phyloP scores from a whole-genome alignment of 2,888 invertebrate species.

The Dorcus parallelipipedus region DNA sequence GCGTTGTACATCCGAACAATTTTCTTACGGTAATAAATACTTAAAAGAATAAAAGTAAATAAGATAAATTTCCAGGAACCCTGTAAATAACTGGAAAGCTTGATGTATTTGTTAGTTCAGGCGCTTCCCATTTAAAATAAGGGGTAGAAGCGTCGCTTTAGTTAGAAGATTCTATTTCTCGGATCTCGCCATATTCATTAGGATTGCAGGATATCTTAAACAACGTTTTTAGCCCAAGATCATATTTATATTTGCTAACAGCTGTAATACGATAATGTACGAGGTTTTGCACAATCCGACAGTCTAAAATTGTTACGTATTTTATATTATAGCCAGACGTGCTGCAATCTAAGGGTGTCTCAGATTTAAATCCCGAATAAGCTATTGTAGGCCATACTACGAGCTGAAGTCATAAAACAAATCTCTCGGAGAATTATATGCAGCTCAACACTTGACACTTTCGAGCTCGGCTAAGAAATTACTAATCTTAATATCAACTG shows the following conservation, averaged over 20 bases:
- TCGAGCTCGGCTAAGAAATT: conserved; percentile 32
- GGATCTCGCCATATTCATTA: conserved; percentile 16
- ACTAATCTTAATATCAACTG: conserved; percentile 25
- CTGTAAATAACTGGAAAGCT: conserved; percentile 29
- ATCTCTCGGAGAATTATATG: conserved; percentile 34
- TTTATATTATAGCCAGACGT: conserved; percentile 19
- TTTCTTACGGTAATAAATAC: conserved; percentile 21
- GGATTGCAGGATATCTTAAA: conserved; percentile 15
- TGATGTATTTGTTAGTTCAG: conserved; percentile 37
- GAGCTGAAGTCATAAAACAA: conserved; percentile 34
- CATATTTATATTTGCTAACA: conserved; percentile 3
- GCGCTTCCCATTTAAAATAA: conserved; percentile 30
- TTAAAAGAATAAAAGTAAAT: conserved; percentile 29
- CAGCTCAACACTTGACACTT: conserved; percentile 35
- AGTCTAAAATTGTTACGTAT: conserved; percentile 17
- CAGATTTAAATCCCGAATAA: conserved; percentile 30
- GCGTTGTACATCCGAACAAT: conserved; percentile 1
- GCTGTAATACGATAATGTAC: neutral
- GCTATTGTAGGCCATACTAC: conserved; percentile 28
- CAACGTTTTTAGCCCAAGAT: conserved; percentile 6
- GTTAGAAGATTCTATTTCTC: conserved; percentile 19
- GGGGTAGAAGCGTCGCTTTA: conserved; percentile 21
- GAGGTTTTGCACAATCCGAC: conserved; percentile 2
- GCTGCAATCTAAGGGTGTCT: conserved; percentile 26
- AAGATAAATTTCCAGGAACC: conserved; percentile 24